Conservation (phyloP, 1,140 invertebrate species). For the Leptinotarsa lineolata region DNA sequence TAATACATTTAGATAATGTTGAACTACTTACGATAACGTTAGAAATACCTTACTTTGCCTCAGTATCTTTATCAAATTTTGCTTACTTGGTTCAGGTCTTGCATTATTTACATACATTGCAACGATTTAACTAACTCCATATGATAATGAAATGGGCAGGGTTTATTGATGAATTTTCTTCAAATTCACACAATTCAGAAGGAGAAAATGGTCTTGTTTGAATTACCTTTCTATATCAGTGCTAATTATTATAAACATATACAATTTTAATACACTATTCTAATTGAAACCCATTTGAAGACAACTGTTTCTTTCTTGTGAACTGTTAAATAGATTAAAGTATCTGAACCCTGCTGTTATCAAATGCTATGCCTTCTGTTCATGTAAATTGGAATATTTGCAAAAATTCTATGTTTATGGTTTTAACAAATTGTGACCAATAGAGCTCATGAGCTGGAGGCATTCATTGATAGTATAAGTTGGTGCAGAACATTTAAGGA, state of each 20-base stretch:
- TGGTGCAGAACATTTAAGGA: constrained; percentile 38
- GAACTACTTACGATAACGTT: neutral
- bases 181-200: neutral
- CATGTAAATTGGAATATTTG: neutral
- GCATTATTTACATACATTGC: constrained; percentile 3
- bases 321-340: no score
- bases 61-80: neutral
- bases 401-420: neutral
- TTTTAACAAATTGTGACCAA: no score
- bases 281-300: no score
- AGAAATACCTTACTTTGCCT: neutral
- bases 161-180: neutral
- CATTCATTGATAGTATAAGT: neutral
- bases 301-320: no score
- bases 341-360: neutral
- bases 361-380: neutral
- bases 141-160: neutral
- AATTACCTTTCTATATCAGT: no score
- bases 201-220: no score
- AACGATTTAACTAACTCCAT: neutral
- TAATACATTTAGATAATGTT: neutral
- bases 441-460: no score
- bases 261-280: no score
- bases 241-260: no score
- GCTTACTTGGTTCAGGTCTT: constrained; percentile 7